Evolutionary conservation across 2,113 vertebrate genomes (phyloP), one percentile per base, ranked within the genome.

Genomic region (Boleophthalmus pectinirostris): DNA sequence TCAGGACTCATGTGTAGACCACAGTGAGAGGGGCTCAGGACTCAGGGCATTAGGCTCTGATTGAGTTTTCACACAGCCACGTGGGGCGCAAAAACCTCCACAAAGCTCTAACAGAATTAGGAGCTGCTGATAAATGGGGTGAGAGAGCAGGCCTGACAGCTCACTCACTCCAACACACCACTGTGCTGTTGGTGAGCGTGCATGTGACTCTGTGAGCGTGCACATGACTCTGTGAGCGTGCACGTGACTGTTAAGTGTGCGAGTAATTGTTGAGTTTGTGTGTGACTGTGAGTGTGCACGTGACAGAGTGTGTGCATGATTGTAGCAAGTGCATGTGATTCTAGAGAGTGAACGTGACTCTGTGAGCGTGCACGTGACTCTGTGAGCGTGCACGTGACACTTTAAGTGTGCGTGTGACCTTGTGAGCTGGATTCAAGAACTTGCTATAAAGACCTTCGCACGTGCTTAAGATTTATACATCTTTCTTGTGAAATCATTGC

Each of bases 71-170:
- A 93, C 93, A 92, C 93, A 96, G 93, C 93, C 94, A 95, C 93
- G 94, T 95, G 94, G 94, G 94, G 95, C 95, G n/a, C 93, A 93
- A 97, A 97, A 95, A 95, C 93, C 93, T 92, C 92, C 84, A 95
- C 97, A 97, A 97, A 96, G 95, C 94, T 96, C 96, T 97, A 97
- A 98, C 94, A 94, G 95, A 98, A 99, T 98, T 97, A 98, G 96
- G 94, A 94, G 93, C 93, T 94, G 87, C 94, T 98, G 97, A 98
- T 98, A 94, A 97, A 99, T 98, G 96, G 95, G 96, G 94, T 94
- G 88, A 91, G 93, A 96, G 95, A 97, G 95, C 95, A 92, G 94
- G 93, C 94, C 92, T 97, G 97, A 97, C 97, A 99, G 95, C 91
- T 92, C 91, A 94, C 95, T 95, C 94, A 93, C 94, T 94, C 95